phyloP scores from a whole-genome alignment of 2,113 vertebrate species.

The Seriola rivoliana region DNA sequence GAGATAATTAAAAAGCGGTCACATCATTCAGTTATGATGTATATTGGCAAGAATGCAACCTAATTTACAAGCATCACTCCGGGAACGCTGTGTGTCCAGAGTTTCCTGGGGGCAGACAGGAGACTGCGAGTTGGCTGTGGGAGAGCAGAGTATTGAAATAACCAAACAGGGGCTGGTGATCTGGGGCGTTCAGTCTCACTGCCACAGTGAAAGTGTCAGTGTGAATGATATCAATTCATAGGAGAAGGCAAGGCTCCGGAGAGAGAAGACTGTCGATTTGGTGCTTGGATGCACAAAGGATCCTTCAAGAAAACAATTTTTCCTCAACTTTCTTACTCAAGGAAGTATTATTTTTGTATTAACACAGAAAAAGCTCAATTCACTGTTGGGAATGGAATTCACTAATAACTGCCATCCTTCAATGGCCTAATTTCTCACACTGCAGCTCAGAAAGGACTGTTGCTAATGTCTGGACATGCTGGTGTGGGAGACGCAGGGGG shows the following conservation, averaged over 20 bases:
- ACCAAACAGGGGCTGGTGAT: constrained; percentile 8
- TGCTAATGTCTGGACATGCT: constrained; percentile 31
- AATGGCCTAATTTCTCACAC: constrained; percentile 72
- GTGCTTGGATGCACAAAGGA: constrained; percentile 47
- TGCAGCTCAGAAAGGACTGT: constrained; percentile 44
- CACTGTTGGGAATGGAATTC: constrained; percentile 60
- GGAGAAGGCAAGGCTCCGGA: background rate
- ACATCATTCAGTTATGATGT: background rate
- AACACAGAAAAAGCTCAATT: constrained; percentile 53
- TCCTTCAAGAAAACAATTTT: constrained; percentile 39
- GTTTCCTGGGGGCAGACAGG: background rate
- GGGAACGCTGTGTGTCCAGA: background rate
- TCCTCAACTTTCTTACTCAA: constrained; percentile 32
- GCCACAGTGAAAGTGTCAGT: constrained; percentile 6
- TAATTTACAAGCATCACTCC: background rate
- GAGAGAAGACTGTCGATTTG: constrained; percentile 32
- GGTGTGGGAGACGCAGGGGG: background rate
- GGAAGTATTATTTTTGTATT: constrained; percentile 70
- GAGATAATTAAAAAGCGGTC: too few relatives aligned
- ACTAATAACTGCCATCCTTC: constrained; percentile 55
- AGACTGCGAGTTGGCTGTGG: constrained; percentile 1
- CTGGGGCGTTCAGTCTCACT: background rate
- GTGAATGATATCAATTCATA: background rate
- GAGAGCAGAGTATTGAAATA: constrained; percentile 6
- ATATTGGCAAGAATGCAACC: background rate